Evolutionary conservation across 2,113 vertebrate genomes (phyloP).

Genomic region (Variabilichromis moorii): DNA sequence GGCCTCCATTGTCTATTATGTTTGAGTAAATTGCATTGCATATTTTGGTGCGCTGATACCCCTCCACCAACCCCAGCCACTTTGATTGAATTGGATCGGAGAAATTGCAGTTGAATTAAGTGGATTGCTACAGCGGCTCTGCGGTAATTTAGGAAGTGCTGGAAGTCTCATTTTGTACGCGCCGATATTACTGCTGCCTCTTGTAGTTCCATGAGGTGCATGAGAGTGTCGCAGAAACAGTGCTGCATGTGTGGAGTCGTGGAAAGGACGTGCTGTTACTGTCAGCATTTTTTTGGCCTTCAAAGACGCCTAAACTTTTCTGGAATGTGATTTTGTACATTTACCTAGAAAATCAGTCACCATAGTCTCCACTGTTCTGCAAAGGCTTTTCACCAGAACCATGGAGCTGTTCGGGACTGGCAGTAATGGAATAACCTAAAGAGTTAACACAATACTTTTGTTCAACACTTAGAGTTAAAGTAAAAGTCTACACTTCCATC

Average conservation of each 20-base stretch:
- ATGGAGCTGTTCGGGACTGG: neutral
- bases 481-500: neutral
- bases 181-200: neutral
- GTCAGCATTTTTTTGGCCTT: neutral
- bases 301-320: neutral
- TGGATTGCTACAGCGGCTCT: neutral
- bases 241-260: neutral
- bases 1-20: neutral
- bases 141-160: constrained; percentile 4
- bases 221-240: neutral
- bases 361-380: neutral
- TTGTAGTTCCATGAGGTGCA: neutral
- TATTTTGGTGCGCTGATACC: neutral
- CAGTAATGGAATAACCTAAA: neutral
- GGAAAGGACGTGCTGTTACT: neutral
- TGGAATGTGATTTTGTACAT: neutral
- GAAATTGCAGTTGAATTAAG: constrained; percentile 27
- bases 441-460: neutral
- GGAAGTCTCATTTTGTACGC: constrained; percentile 10
- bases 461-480: neutral
- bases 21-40: neutral
- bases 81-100: constrained; percentile 4
- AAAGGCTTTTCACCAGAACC: neutral
- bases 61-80: neutral
- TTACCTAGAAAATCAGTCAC: neutral